Conservation (phyloP, 2,888 invertebrate genomes). For the Magallana nippona region DNA sequence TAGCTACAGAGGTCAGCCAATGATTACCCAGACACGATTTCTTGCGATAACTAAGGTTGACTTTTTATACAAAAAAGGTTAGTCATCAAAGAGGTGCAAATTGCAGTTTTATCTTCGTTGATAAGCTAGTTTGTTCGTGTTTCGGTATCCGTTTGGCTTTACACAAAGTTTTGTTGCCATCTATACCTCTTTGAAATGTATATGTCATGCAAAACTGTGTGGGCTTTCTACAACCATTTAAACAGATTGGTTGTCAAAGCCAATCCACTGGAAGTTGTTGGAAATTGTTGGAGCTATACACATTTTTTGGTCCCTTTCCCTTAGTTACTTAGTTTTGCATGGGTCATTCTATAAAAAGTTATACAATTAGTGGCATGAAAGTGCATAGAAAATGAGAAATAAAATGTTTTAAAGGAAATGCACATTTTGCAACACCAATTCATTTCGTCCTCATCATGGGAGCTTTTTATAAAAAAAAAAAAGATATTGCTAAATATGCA, state of each 20-base stretch:
- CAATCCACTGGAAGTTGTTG: not conserved
- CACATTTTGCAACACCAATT: too few relatives aligned
- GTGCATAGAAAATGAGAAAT: too few relatives aligned
- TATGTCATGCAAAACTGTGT: not conserved
- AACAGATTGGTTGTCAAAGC: not conserved
- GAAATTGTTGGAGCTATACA: not conserved
- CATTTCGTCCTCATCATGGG: too few relatives aligned
- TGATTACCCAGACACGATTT: slow-evolving; percentile 27
- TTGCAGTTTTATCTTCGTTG: slow-evolving; percentile 43
- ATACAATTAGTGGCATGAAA: too few relatives aligned
- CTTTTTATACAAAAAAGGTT: slow-evolving; percentile 35
- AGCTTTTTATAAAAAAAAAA: too few relatives aligned
- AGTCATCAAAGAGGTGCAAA: slow-evolving; percentile 44
- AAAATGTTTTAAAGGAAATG: too few relatives aligned
- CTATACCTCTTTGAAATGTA: not conserved
- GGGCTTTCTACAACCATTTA: not conserved
- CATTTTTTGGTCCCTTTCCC: too few relatives aligned
- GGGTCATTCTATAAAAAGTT: too few relatives aligned
- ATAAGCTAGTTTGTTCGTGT: slow-evolving; percentile 34
- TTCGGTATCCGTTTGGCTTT: not conserved
- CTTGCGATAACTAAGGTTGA: slow-evolving; percentile 23
- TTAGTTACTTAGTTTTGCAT: too few relatives aligned
- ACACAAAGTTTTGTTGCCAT: slow-evolving; percentile 23
- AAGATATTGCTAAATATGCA: too few relatives aligned
- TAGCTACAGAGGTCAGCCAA: not conserved